phyloP scores from a whole-genome alignment of 1,140 invertebrate species.

The Heliothis subflexa region DNA sequence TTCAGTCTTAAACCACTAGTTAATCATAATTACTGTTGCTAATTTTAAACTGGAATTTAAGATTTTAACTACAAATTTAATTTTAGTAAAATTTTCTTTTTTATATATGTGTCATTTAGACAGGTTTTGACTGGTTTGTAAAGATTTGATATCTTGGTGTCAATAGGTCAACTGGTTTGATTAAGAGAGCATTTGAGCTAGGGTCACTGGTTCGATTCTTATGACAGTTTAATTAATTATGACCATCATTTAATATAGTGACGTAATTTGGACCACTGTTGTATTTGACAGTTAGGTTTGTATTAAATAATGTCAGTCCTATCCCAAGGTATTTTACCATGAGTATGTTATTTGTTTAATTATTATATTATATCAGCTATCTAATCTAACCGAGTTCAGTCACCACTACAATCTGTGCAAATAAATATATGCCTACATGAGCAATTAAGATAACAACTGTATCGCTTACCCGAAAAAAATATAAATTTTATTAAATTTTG shows the following conservation, averaged over 20 bases:
- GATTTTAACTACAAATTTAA: too few relatives aligned
- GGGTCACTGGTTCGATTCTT: background rate
- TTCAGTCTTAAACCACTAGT: constrained; percentile 29
- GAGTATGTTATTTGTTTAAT: constrained; percentile 7
- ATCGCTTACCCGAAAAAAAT: background rate
- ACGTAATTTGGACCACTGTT: background rate
- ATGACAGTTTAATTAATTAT: background rate
- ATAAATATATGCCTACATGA: background rate
- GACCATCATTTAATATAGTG: background rate
- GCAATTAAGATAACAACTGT: constrained; percentile 13
- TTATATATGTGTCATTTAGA: too few relatives aligned
- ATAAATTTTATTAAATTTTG: background rate
- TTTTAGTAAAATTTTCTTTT: too few relatives aligned
- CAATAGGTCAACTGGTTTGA: too few relatives aligned
- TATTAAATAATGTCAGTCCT: constrained; percentile 14
- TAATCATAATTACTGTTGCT: constrained; percentile 30
- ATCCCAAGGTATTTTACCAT: constrained; percentile 30
- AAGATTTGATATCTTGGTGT: too few relatives aligned
- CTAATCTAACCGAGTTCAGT: constrained; percentile 24
- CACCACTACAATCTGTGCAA: background rate
- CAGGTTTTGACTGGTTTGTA: background rate
- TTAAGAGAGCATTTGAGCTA: too few relatives aligned
- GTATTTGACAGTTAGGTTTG: too few relatives aligned
- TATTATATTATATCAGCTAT: constrained; percentile 12
- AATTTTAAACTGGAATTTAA: background rate